phyloP scores from a whole-genome alignment of 2,888 invertebrate species.

The Eilema caniola region DNA sequence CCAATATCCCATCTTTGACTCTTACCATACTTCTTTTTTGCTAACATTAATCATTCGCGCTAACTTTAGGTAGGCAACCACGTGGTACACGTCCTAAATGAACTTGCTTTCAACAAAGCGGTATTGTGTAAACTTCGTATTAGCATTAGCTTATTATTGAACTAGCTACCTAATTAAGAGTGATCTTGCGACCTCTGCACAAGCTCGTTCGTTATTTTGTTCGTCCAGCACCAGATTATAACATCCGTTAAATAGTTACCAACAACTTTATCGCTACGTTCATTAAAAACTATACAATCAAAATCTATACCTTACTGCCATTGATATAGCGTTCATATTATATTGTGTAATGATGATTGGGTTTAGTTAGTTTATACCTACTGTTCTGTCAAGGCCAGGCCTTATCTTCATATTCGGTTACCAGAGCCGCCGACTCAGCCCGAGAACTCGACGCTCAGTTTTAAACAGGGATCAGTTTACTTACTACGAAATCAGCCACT shows the following conservation, averaged over 20 bases:
- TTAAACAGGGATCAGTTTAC: conserved; percentile 59
- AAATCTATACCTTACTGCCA: conserved; percentile 31
- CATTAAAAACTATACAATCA: conserved; percentile 17
- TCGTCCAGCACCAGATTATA: conserved; percentile 67
- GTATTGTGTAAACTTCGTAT: conserved; percentile 28
- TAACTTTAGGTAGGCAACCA: conserved; percentile 4
- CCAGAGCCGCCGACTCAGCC: conserved; percentile 74
- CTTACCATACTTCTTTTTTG: background rate
- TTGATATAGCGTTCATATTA: conserved; percentile 35
- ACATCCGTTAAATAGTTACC: conserved; percentile 69
- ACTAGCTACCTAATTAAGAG: conserved; percentile 50
- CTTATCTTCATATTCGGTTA: conserved; percentile 78
- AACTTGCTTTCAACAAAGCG: conserved; percentile 23
- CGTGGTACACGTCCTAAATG: conserved; percentile 14
- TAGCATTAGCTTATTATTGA: conserved; percentile 38
- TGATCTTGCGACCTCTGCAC: conserved; percentile 56
- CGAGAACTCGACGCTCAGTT: conserved; percentile 55
- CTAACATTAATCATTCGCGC: background rate
- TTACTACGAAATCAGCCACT: conserved; percentile 50
- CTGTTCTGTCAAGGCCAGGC: conserved; percentile 68
- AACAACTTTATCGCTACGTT: conserved; percentile 41
- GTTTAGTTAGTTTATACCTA: conserved; percentile 30
- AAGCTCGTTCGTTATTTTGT: conserved; percentile 63
- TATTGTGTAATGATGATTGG: conserved; percentile 36
- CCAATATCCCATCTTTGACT: background rate